phyloP scores from a whole-genome alignment of 23 tunicate genomes.

The Aplidium turbinatum region DNA sequence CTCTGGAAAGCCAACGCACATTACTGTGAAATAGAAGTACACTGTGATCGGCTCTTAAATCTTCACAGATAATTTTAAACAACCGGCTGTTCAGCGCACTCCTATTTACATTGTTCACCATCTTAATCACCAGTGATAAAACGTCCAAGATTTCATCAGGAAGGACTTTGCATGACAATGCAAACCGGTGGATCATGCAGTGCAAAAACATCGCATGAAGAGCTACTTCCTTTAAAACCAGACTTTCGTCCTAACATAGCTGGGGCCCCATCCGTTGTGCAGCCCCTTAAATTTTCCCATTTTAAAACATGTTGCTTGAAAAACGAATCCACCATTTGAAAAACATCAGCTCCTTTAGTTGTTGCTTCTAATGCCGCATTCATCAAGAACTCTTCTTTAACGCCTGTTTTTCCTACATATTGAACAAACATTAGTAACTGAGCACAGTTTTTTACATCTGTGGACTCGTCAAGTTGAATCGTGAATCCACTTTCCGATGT shows the following conservation, averaged over 20 bases:
- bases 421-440: conserved; percentile 7
- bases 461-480: conserved; percentile 12
- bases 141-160: conserved; percentile 3
- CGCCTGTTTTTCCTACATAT: conserved; percentile 23
- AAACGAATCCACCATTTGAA: conserved; percentile 21
- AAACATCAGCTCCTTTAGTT: conserved; percentile 8
- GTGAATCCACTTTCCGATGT: conserved; percentile 13
- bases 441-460: conserved; percentile 22
- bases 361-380: conserved; percentile 30
- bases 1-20: conserved; percentile 15
- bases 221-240: background rate
- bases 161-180: conserved; percentile 9
- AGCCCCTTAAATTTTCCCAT: conserved; percentile 13
- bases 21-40: conserved; percentile 14
- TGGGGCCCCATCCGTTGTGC: conserved; percentile 10
- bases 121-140: conserved; percentile 9
- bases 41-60: conserved; percentile 12
- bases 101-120: conserved; percentile 18
- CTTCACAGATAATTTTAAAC: conserved; percentile 12
- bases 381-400: conserved; percentile 33
- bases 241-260: conserved; percentile 25
- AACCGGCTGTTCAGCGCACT: conserved; percentile 11
- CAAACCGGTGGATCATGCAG: background rate
- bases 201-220: background rate
- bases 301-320: conserved; percentile 24